Percentiles rank a stretch among this genome's conserved stretches.
These are phyloP conservation scores for Oryzias celebensis DNA, from an alignment of 2,113 vertebrate species.

Conservation along the genomic window DNA sequence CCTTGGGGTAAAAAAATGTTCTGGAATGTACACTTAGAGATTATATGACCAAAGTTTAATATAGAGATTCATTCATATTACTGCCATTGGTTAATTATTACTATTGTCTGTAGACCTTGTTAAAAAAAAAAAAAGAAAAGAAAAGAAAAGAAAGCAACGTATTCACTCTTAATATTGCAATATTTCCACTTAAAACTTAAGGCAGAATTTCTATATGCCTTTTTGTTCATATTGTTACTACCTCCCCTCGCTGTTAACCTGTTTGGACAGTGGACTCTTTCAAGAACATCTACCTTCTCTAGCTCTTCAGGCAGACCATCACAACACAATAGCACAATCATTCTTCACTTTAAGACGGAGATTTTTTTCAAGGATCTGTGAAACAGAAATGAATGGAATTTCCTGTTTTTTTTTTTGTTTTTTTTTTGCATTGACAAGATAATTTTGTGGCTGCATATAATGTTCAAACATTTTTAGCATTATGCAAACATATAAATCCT, in stretches of 20 bases:
- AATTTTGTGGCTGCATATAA: neutral
- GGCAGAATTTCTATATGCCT: conserved; percentile 11
- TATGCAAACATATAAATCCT: no score
- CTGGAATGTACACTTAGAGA: conserved; percentile 54
- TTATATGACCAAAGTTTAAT: conserved; percentile 59
- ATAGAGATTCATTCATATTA: conserved; percentile 27
- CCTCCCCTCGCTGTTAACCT: conserved; percentile 33
- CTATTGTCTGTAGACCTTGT: conserved; percentile 46
- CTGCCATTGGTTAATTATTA: conserved; percentile 37
- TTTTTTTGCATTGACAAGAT: conserved; percentile 7
- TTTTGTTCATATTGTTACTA: conserved; percentile 37
- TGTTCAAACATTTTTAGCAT: neutral
- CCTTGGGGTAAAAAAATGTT: conserved; percentile 21
- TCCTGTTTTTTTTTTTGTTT: neutral
- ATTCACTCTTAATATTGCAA: conserved; percentile 51
- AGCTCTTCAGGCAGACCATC: conserved; percentile 16
- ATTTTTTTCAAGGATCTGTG: conserved; percentile 16
- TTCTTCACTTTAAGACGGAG: conserved; percentile 25
- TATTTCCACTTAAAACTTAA: conserved; percentile 41
- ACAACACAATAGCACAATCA: conserved; percentile 3
- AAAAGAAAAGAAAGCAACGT: conserved; percentile 4
- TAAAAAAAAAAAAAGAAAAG: conserved; percentile 16
- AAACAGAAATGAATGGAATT: conserved; percentile 16
- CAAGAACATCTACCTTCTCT: conserved; percentile 9
- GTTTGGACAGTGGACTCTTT: neutral